Evolutionary conservation across 2,113 vertebrate genomes (phyloP).

Genomic region (Brachyhypopomus occidentalis): DNA sequence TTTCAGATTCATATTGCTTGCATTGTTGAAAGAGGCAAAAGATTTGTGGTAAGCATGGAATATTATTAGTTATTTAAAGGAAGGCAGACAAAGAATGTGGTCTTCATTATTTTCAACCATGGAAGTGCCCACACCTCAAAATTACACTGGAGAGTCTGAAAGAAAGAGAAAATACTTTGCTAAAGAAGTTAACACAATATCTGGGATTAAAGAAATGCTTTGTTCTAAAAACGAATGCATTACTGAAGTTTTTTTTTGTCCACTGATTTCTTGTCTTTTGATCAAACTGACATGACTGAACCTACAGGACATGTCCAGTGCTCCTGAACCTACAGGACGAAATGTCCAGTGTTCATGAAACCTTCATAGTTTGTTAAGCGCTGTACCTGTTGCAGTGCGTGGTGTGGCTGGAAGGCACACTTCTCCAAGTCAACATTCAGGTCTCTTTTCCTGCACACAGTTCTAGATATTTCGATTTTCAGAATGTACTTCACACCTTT

Average conservation of each 20-base stretch:
- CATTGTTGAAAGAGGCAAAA: neutral
- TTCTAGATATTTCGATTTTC: conserved; percentile 68
- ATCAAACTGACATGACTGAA: too few relatives aligned
- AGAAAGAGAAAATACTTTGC: conserved; percentile 36
- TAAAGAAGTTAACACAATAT: neutral
- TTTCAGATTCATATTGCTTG: neutral
- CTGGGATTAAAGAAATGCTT: neutral
- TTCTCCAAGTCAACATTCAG: conserved; percentile 37
- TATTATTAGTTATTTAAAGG: conserved; percentile 24
- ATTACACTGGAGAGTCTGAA: conserved; percentile 68
- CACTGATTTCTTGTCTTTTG: too few relatives aligned
- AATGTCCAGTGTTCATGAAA: too few relatives aligned
- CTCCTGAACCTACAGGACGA: too few relatives aligned
- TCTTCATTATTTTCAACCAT: conserved; percentile 58
- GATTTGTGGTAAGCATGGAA: neutral
- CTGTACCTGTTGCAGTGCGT: conserved; percentile 64
- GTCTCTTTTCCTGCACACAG: conserved; percentile 66
- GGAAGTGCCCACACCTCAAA: conserved; percentile 65
- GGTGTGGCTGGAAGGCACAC: conserved; percentile 65
- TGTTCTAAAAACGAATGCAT: neutral
- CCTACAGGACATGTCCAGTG: too few relatives aligned
- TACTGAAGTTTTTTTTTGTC: neutral
- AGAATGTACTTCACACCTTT: conserved; percentile 66
- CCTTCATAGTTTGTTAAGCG: neutral
- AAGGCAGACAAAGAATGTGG: conserved; percentile 53